Base-by-base conservation (phyloP, 1,140 invertebrate genomes). In the Drusus annulatus region DNA sequence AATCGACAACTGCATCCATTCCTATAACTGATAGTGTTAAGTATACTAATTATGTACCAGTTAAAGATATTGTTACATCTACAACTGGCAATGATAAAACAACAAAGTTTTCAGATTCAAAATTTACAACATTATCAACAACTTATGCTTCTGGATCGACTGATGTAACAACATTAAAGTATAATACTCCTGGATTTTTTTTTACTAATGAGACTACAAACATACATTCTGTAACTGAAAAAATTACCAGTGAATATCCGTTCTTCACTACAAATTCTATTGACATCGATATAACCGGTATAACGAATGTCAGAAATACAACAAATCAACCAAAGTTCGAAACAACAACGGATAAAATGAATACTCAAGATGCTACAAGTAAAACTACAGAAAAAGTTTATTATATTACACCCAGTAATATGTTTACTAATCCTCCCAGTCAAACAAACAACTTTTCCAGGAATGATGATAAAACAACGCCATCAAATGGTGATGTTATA, bases 401-500 rank as follows among this genome's bases (percentile, higher is more conserved):
- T 71, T 71, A 71, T 51, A 45, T 71, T 71, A 71, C 68, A 15
- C 68, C 68, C 6, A 45, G 31, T 21, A 68, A 31, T 71, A 71
- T 71, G 68, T 45, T 13, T 5, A 17, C 68, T 71, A 21, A 23
- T 52, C 8, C 36, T 7, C 13, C 17, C 21, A 25, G 0, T 23
- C 28, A 65, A 17, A 63, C 21, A 0, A 63, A 63, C 15, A 63
- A 63, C 62, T 63, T 25, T 23, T 63, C 25, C n/a, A 25, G 25
- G 15, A 25, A 63, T 31, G 17, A 65, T 25, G 21, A 31, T 25
- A 65, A 65, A 8, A 65, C 28, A 23, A 25, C 75, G 8, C 23
- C 56, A 25, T 60, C 52, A 25, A 28, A 28, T 28, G 25, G 5
- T 28, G 25, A 28, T 28, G 25, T 28, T 28, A 28, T 28, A 5